These are phyloP conservation scores for Gymnorhina tibicen DNA, from an alignment of 2,113 vertebrate genomes.

Conservation along the genomic window DNA sequence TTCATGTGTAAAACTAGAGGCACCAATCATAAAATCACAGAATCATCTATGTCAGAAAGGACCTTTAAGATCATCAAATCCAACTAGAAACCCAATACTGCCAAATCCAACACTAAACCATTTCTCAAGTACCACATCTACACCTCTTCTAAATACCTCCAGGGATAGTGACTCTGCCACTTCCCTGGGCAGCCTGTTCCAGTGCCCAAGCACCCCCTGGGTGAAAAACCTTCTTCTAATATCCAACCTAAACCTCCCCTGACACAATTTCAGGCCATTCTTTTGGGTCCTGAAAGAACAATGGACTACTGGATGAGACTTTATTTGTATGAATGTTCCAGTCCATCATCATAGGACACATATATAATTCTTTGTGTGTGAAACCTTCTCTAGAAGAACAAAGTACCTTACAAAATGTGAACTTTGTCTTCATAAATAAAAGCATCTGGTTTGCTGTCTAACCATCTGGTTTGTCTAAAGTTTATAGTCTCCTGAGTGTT, in stretches of 20 bases:
- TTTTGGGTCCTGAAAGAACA: not conserved
- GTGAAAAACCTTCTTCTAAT: not conserved
- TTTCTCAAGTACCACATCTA: not conserved
- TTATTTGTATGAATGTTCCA: not conserved
- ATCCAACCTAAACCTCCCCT: not conserved
- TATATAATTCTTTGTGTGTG: not conserved
- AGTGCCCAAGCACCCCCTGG: not conserved
- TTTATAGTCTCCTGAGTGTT: conserved; percentile 71
- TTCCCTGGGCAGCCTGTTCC: not conserved
- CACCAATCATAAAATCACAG: not conserved
- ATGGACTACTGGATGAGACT: not conserved
- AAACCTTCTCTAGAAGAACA: conserved; percentile 43
- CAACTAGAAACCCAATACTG: not conserved
- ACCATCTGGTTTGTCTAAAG: conserved; percentile 70
- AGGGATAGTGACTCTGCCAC: not conserved
- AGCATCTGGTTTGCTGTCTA: conserved; percentile 66
- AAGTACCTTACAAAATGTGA: conserved; percentile 63
- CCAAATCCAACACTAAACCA: not conserved
- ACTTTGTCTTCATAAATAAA: conserved; percentile 73
- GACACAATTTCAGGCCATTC: not conserved
- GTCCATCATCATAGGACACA: not conserved
- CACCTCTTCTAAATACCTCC: not conserved
- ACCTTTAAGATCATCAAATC: not conserved
- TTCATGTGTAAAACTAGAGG: not conserved
- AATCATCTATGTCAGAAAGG: not conserved